phyloP scores from a whole-genome alignment of 2,888 invertebrate species.

The Trichogramma dendrolimi region DNA sequence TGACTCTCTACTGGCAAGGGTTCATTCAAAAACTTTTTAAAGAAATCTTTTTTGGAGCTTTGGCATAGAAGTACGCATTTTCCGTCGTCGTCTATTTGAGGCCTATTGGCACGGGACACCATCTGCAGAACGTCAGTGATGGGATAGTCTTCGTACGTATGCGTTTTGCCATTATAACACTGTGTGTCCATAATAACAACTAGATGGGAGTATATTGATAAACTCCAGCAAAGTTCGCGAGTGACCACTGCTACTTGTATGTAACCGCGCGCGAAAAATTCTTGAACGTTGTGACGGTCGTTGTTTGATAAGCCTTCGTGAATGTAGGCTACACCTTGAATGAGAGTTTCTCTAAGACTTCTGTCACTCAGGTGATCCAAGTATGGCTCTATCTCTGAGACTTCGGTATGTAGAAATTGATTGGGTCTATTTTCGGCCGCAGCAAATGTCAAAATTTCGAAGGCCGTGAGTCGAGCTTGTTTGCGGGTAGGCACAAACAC shows the following conservation, averaged over 20 bases:
- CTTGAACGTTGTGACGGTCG: constrained; percentile 88
- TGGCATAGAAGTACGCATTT: constrained; percentile 96
- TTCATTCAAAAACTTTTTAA: constrained; percentile 95
- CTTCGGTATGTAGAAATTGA: constrained; percentile 83
- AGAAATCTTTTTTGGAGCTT: constrained; percentile 96
- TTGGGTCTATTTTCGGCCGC: constrained; percentile 83
- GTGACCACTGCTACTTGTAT: constrained; percentile 91
- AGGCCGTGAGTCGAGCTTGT: constrained; percentile 89
- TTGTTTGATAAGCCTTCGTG: constrained; percentile 86
- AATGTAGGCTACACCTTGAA: constrained; percentile 93
- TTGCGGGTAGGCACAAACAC: constrained; percentile 90
- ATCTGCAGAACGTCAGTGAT: constrained; percentile 96
- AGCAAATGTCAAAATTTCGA: constrained; percentile 90
- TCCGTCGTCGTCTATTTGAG: constrained; percentile 85
- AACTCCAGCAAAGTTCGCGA: constrained; percentile 86
- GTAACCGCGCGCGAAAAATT: constrained; percentile 88
- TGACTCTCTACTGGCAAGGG: constrained; percentile 97
- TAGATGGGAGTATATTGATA: constrained; percentile 87
- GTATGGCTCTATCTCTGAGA: constrained; percentile 84
- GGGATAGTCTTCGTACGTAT: constrained; percentile 95
- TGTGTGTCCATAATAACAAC: constrained; percentile 97
- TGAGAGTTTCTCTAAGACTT: constrained; percentile 85
- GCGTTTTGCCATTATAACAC: constrained; percentile 62
- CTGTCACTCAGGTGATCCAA: constrained; percentile 83
- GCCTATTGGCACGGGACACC: constrained; percentile 94